Evolutionary conservation across 2,797 vertebrate genomes (phyloP), one percentile per base, ranked within the genome.

Genomic region (Phrynocephalus guinanensis): DNA sequence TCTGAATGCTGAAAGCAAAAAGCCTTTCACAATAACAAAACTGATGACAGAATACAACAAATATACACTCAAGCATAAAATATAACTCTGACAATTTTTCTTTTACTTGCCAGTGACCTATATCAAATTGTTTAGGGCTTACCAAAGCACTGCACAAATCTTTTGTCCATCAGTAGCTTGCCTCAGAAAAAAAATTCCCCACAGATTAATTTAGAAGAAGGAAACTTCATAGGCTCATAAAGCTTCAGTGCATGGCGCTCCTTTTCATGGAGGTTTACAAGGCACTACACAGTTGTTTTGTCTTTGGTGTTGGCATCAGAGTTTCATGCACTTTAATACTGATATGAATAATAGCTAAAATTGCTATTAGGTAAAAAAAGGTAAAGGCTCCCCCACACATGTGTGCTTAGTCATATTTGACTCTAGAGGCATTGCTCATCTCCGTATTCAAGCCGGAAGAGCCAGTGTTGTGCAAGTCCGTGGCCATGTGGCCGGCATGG

Each of bases 101-200:
- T 63, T 73, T 75, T 26, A 63, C 20, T 73, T 60, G 50, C 68
- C 30, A 15, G 71, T 75, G 22, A 84, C 71, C 83, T 60, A 30
- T 60, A 63, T 28, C 50, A 84, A 84, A 84, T 28, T 84, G 83
- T 75, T 75, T 71, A 63, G 52, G 52, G 52, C 52, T 71, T 75
- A 26, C 2, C 6, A 63, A 84, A 73, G 28, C 10, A 52, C 50
- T n/a, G 33, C 82, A 84, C 30, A 75, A 84, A 75, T 84, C 83
- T 78, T 84, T 84, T 60, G 80, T 82, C 66, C 66, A 28, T 68
- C 38, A 68, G 28, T 9, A 20, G 38, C 20, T 60, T 33, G 30
- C 30, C 30, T 84, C 30, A 60, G 70, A 63, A 44, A 15, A 15
- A 83, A 67, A 48, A 20, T 50, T 71, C 81, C 81, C 8, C 2